Evolutionary conservation across 2,113 vertebrate genomes (phyloP), one percentile per base, ranked within the genome.

Genomic region (Callipepla squamata): DNA sequence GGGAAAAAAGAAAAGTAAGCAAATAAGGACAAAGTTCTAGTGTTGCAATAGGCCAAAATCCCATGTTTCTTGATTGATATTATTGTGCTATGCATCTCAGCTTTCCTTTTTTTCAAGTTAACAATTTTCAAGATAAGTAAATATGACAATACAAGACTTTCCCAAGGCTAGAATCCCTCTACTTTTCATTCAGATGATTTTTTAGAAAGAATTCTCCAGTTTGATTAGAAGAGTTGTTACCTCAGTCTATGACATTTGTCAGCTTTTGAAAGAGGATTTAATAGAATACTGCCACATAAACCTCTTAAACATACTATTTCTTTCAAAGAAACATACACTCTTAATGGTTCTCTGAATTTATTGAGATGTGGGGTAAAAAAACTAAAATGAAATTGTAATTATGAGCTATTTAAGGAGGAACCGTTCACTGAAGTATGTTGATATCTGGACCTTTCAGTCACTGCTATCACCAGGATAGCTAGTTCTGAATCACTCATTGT

Each of bases 221-320:
- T 91, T 88, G 76, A 93, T 96, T 93, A 91, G 87, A 72, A 86
- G 61, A 23, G 61, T 87, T 92, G 86, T 85, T 89, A 66, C 34
- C 57, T 34, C 22, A 58, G 65, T 75, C 61, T 83, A 40, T 87
- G 48, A 88, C 40, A 40, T 79, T 85, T 89, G 80, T 68, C 55
- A 87, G 74, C 80, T 93, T 87, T 11, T 68, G 48, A 90, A 91
- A 78, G 40, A 90, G 15, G 11, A 66, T 91, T 92, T 95, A 89
- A 91, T 61, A 91, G 59, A 72, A 30, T 91, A 86, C 85, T 85
- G 59, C 40, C 10, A 53, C 80, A 83, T 93, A 93, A 96, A 93
- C 89, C 44, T 75, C 66, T 85, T 77, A 73, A 75, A 69, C 36
- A 23, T 45, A 80, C 10, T 59, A 7, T 25, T 82, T 28, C n/a